Evolutionary conservation across 2,113 vertebrate species (phyloP).

Genomic region (Aptenodytes patagonicus): DNA sequence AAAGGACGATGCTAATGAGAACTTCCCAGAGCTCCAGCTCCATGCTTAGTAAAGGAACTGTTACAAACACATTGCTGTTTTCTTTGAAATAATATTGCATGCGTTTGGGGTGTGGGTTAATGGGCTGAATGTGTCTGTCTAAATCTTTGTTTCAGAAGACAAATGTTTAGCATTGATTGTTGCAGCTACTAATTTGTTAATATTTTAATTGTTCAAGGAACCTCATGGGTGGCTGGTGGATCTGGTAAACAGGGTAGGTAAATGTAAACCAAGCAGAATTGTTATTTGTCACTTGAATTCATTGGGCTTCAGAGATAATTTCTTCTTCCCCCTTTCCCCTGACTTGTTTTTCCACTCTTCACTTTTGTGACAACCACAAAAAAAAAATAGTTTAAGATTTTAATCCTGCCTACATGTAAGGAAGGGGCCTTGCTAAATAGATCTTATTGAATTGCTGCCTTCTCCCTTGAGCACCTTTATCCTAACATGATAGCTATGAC

Average conservation of each 20-base stretch:
- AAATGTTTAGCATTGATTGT: background rate
- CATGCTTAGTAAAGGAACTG: background rate
- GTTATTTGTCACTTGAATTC: background rate
- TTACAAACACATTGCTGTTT: background rate
- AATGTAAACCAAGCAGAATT: background rate
- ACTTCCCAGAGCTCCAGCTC: background rate
- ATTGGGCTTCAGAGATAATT: background rate
- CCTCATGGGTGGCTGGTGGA: constrained; percentile 99
- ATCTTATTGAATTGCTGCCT: background rate
- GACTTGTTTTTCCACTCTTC: background rate
- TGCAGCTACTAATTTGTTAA: constrained; percentile 14
- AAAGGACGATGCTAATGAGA: background rate
- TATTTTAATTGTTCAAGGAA: constrained; percentile 82
- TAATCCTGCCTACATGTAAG: background rate
- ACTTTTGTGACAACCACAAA: background rate
- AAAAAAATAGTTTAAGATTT: background rate
- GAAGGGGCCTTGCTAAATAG: background rate
- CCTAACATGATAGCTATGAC: accelerated
- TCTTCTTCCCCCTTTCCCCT: background rate
- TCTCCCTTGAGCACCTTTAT: background rate
- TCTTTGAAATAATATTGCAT: background rate
- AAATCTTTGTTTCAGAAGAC: background rate
- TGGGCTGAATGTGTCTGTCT: background rate
- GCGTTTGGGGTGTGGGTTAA: background rate
- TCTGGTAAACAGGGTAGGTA: constrained; percentile 92